These are phyloP conservation scores for Hirtodrosophila cameraria DNA, from an alignment of 2,888 invertebrate genomes.

Conservation along the genomic window DNA sequence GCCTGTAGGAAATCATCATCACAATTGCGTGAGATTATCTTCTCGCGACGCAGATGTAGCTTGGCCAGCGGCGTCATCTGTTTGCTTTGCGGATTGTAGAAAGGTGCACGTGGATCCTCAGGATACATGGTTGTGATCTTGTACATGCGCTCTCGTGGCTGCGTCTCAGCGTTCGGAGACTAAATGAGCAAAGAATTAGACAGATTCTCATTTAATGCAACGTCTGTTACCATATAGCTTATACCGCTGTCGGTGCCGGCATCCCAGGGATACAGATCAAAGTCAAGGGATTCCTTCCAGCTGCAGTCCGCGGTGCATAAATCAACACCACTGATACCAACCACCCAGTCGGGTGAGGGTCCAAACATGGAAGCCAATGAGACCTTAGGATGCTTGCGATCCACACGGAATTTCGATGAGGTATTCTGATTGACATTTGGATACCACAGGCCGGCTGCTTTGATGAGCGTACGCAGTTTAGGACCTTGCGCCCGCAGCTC, in stretches of 20 bases:
- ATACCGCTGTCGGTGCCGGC: constrained; percentile 97
- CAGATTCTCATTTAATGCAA: neutral
- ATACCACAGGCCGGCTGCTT: constrained; percentile 95
- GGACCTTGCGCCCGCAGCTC: constrained; percentile 94
- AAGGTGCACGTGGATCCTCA: constrained; percentile 95
- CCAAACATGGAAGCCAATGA: constrained; percentile 95
- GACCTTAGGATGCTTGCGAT: constrained; percentile 92
- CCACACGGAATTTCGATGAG: constrained; percentile 91
- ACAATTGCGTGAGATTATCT: constrained; percentile 90
- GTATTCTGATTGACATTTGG: constrained; percentile 94
- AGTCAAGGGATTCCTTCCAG: constrained; percentile 92
- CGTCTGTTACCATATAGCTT: constrained; percentile 91
- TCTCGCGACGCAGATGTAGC: constrained; percentile 90
- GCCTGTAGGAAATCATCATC: constrained; percentile 87
- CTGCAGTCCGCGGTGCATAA: constrained; percentile 95
- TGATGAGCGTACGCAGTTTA: constrained; percentile 92
- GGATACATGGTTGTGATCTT: constrained; percentile 96
- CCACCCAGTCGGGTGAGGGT: constrained; percentile 99
- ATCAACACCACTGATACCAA: constrained; percentile 94
- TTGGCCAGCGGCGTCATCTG: constrained; percentile 93
- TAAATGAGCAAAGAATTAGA: constrained; percentile 73
- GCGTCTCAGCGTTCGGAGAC: constrained; percentile 91
- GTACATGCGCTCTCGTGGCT: constrained; percentile 93
- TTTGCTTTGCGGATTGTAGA: constrained; percentile 89
- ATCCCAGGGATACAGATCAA: constrained; percentile 97